Base-by-base conservation (phyloP, 2,113 vertebrate genomes). In the Anoura caudifer region DNA sequence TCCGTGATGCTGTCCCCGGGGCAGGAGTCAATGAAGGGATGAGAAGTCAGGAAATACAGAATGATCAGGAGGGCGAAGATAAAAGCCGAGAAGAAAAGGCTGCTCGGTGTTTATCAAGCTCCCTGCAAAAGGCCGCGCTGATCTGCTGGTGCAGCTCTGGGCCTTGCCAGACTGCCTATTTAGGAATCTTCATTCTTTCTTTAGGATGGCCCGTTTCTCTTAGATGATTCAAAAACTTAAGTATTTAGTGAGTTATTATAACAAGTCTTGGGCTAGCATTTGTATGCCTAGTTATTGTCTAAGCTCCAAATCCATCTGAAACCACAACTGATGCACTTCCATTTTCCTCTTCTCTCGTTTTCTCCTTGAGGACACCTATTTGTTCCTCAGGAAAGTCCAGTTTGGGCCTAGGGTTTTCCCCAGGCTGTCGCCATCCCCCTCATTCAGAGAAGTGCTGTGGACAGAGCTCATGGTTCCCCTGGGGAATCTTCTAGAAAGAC, bases 11-110 rank as follows among this genome's bases (percentile, higher is more conserved):
- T 6, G 17, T 90, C 54, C 91, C 67, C 61, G 15, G 45, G 87
- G 56, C 93, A 31, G 93, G 97, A 36, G 6, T 33, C 26, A 26
- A 96, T 38, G 31, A 67, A 73, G 43, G 92, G 88, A 95, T 6
- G 14, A 95, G 26, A 90, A 95, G 69, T 33, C 8, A 15, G 89
- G 59, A 97, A 96, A 86, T 22, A 65, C 12, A 20, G 11, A 91
- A 79, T 89, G 70, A 80, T 95, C 94, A 80, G 89, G 91, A 84
- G 76, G 45, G 52, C 97, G 82, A 70, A 97, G 98, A 97, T 72
- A 79, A 91, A 97, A 95, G 22, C 13, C 59, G 41, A 7, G 28
- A 87, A 52, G 91, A 93, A 52, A 88, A 45, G 95, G 17, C 87
- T 86, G 28, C 82, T 67, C 56, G 43, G 24, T 96, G 80, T 95